A percentile compares a stretch with the other conserved stretches of the same genome.
These are phyloP conservation scores for Oligia latruncula DNA, from an alignment of 2,888 invertebrate genomes.

Conservation along the genomic window DNA sequence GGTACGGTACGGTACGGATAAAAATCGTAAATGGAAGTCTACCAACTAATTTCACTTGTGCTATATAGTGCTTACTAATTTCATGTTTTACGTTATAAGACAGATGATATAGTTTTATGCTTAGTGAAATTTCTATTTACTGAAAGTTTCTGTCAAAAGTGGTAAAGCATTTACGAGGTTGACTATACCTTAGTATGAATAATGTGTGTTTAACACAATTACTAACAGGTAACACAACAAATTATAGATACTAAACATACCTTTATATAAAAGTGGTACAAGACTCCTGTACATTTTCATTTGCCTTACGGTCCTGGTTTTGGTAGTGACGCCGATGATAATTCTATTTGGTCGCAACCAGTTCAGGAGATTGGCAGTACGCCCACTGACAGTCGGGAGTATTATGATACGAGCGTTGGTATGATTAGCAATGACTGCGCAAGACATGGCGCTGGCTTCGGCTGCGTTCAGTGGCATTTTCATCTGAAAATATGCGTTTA, in stretches of 20 bases:
- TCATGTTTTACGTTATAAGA: not conserved
- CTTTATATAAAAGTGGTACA: slow-evolving; percentile 90
- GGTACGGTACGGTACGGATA: not conserved
- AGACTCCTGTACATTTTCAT: slow-evolving; percentile 91
- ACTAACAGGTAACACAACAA: not conserved
- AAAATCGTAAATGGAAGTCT: not conserved
- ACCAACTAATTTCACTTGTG: not conserved
- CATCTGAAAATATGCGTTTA: slow-evolving; percentile 67
- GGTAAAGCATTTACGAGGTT: not conserved
- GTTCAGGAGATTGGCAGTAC: slow-evolving; percentile 90
- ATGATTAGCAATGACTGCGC: slow-evolving; percentile 74
- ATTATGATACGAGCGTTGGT: slow-evolving; percentile 88
- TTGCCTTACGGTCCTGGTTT: slow-evolving; percentile 88
- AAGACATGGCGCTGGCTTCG: slow-evolving; percentile 77
- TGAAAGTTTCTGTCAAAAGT: not conserved
- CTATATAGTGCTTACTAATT: not conserved
- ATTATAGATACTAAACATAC: slow-evolving; percentile 57
- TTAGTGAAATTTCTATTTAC: not conserved
- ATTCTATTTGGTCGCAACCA: slow-evolving; percentile 91
- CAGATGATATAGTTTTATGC: not conserved
- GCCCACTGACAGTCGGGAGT: slow-evolving; percentile 91
- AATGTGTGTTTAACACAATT: not conserved
- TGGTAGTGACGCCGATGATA: slow-evolving; percentile 91
- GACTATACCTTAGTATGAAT: too few species aligned
- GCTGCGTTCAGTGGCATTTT: slow-evolving; percentile 81